These are phyloP conservation scores for Coreoperca whiteheadi DNA, from an alignment of 2,113 vertebrate species.

Conservation along the genomic window DNA sequence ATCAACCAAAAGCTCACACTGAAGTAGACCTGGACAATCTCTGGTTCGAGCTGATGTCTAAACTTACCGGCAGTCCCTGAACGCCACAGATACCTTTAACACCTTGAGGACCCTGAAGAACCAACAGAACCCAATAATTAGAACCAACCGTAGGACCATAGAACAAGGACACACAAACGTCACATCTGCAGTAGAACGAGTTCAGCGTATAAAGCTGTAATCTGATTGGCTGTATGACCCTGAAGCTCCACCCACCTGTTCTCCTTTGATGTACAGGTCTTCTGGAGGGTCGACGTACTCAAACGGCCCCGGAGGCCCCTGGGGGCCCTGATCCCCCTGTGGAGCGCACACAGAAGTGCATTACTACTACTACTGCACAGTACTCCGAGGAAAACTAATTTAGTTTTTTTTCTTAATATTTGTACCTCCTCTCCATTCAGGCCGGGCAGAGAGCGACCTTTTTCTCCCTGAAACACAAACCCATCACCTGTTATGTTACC, in stretches of 20 bases:
- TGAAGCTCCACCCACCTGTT: slow-evolving; percentile 67
- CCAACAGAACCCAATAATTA: slow-evolving; percentile 14
- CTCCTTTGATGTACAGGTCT: slow-evolving; percentile 79
- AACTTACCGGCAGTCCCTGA: slow-evolving; percentile 68
- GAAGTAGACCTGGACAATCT: neutral
- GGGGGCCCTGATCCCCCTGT: slow-evolving; percentile 76
- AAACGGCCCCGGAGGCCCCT: slow-evolving; percentile 79
- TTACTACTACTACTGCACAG: neutral
- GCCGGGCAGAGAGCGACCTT: slow-evolving; percentile 76
- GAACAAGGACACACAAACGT: neutral
- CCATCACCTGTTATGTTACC: neutral
- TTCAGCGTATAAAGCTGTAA: neutral
- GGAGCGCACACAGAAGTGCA: slow-evolving; percentile 24
- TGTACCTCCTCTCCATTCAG: slow-evolving; percentile 81
- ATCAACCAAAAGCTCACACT: no score
- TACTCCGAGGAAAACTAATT: neutral
- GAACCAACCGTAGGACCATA: neutral
- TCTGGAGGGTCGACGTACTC: slow-evolving; percentile 80
- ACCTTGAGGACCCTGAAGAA: slow-evolving; percentile 73
- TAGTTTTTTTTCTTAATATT: neutral
- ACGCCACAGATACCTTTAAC: slow-evolving; percentile 62
- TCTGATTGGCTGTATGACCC: slow-evolving; percentile 11
- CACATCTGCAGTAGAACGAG: neutral
- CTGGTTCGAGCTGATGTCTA: neutral
- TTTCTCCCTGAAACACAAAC: slow-evolving; percentile 77